These are phyloP conservation scores for Salvelinus fontinalis DNA, from an alignment of 2,113 vertebrate species.

Conservation along the genomic window DNA sequence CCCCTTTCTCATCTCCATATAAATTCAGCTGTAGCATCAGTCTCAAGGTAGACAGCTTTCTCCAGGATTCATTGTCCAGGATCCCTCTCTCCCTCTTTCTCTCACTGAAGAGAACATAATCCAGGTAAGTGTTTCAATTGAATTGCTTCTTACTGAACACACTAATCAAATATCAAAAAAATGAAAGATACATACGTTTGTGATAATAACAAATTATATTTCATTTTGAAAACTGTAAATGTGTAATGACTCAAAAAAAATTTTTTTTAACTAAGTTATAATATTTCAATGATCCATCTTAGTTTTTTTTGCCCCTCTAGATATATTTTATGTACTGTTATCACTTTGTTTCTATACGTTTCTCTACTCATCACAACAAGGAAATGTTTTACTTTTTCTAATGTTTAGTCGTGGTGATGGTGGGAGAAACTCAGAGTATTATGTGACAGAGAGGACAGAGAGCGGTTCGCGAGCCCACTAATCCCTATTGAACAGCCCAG, in stretches of 20 bases:
- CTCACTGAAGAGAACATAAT: conserved; percentile 5
- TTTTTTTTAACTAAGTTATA: neutral
- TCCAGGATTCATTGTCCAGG: conserved; percentile 8
- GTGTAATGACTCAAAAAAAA: neutral
- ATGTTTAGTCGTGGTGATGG: conserved; percentile 47
- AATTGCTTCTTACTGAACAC: neutral
- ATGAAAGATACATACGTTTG: neutral
- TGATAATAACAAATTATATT: neutral
- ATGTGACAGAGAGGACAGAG: too few relatives aligned
- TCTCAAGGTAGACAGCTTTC: conserved; percentile 37
- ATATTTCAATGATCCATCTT: too few relatives aligned
- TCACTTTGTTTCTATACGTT: neutral
- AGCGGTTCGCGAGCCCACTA: conserved; percentile 51
- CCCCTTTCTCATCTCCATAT: conserved; percentile 55
- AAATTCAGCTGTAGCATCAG: conserved; percentile 59
- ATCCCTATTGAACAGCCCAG: conserved; percentile 39
- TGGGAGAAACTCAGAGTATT: conserved; percentile 40
- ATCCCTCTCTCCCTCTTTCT: neutral
- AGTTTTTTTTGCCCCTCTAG: too few relatives aligned
- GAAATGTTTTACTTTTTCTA: conserved; percentile 55
- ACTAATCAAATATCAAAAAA: too few relatives aligned
- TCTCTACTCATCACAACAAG: conserved; percentile 48
- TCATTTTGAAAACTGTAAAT: too few relatives aligned
- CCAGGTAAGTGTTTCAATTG: conserved; percentile 39
- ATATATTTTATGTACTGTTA: too few relatives aligned